Conservation (phyloP, 2,113 vertebrate genomes). For the Chaenocephalus aceratus region DNA sequence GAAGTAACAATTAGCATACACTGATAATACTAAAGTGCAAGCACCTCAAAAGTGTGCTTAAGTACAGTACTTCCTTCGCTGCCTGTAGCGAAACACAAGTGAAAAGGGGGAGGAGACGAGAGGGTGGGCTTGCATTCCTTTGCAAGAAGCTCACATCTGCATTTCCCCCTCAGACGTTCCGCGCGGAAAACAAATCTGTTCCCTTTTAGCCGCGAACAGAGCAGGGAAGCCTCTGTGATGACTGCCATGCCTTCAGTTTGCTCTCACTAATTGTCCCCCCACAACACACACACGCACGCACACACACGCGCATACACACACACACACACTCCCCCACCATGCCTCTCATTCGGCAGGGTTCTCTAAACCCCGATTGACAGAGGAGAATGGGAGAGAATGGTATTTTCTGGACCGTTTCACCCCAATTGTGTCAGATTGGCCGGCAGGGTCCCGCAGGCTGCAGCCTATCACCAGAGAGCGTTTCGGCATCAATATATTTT, state of each 20-base stretch:
- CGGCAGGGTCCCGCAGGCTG: slow-evolving; percentile 78
- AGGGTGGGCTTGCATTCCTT: slow-evolving; percentile 65
- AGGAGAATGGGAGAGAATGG: slow-evolving; percentile 82
- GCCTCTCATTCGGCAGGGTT: slow-evolving; percentile 62
- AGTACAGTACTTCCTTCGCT: not conserved
- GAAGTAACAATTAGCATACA: too few relatives aligned
- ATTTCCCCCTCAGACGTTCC: slow-evolving; percentile 60
- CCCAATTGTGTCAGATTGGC: slow-evolving; percentile 84
- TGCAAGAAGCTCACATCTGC: slow-evolving; percentile 75
- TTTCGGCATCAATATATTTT: slow-evolving; percentile 86
- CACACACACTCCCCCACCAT: slow-evolving; percentile 9
- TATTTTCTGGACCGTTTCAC: slow-evolving; percentile 89
- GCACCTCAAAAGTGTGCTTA: too few relatives aligned
- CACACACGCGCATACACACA: too few relatives aligned
- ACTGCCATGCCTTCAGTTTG: slow-evolving; percentile 42
- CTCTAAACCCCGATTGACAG: slow-evolving; percentile 76
- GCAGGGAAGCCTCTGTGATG: slow-evolving; percentile 45
- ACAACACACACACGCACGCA: not conserved
- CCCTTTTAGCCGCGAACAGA: slow-evolving; percentile 44
- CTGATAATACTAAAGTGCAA: too few relatives aligned
- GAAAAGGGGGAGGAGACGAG: not conserved
- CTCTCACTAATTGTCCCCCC: slow-evolving; percentile 63
- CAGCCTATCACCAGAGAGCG: slow-evolving; percentile 77
- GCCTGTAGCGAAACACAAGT: slow-evolving; percentile 54
- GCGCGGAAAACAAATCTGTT: slow-evolving; percentile 66